These are phyloP conservation scores for Nephotettix cincticeps DNA, from an alignment of 1,140 invertebrate genomes.

Conservation along the genomic window DNA sequence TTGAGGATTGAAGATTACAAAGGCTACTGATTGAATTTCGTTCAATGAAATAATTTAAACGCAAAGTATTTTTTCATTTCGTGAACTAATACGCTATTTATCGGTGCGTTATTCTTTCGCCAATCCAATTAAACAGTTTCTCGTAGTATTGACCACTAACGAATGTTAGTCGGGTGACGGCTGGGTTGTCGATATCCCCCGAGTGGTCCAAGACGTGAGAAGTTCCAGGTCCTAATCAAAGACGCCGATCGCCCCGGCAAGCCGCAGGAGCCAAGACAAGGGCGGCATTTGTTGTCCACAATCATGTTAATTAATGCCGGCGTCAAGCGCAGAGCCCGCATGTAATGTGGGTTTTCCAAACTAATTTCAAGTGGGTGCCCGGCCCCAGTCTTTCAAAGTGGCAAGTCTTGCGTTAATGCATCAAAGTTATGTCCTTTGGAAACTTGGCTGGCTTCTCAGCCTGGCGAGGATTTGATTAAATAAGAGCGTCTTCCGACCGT, in stretches of 20 bases:
- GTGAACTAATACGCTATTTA: no score
- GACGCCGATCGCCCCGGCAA: neutral
- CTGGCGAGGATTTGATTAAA: conserved; percentile 28
- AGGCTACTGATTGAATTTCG: no score
- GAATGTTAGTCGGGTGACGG: no score
- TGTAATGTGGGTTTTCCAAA: conserved; percentile 28
- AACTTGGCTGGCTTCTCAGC: conserved; percentile 4
- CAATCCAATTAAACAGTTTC: no score
- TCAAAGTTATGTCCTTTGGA: conserved; percentile 31
- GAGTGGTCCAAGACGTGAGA: no score
- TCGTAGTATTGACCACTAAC: no score
- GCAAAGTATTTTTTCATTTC: no score
- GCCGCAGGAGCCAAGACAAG: neutral
- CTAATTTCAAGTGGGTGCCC: conserved; percentile 19
- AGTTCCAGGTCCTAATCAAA: neutral
- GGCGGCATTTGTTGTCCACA: neutral
- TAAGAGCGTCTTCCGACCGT: conserved; percentile 2
- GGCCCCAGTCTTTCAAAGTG: conserved; percentile 22
- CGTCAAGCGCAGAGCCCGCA: neutral
- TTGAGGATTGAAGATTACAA: no score
- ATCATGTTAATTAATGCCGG: neutral
- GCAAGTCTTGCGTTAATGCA: conserved; percentile 29
- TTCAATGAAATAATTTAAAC: no score
- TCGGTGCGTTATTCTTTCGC: no score
- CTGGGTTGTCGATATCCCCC: no score